phyloP scores from a whole-genome alignment of 37 sponge, comb jelly and placozoan species.

The Haliclona indistincta region DNA sequence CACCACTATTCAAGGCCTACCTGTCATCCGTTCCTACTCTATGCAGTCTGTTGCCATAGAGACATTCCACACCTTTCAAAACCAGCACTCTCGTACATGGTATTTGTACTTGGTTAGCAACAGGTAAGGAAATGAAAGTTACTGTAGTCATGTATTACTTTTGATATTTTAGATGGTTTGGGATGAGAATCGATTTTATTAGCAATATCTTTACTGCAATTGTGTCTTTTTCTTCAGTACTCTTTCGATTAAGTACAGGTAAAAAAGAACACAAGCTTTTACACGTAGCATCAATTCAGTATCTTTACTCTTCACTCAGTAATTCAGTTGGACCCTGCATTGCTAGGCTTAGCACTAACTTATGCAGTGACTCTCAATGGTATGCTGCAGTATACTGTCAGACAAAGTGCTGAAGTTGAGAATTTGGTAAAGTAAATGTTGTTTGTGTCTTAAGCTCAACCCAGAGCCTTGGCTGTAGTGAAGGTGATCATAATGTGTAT shows the following conservation, averaged over 20 bases:
- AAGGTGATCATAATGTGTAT: no score
- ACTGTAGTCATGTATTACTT: neutral
- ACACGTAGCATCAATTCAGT: no score
- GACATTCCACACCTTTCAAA: constrained; percentile 32
- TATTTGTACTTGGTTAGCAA: constrained; percentile 3
- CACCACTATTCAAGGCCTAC: constrained; percentile 44
- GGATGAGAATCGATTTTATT: constrained; percentile 40
- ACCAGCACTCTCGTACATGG: constrained; percentile 45
- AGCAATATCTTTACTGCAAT: neutral
- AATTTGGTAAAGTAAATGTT: no score
- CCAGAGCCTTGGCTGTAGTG: no score
- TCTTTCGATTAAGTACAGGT: constrained; percentile 33
- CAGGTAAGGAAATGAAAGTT: neutral
- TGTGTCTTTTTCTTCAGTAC: constrained; percentile 37
- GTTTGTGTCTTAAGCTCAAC: no score
- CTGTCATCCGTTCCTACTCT: constrained; percentile 47
- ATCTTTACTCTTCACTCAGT: no score
- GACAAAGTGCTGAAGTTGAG: constrained; percentile 85
- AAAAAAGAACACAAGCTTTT: no score
- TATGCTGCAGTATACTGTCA: constrained; percentile 74
- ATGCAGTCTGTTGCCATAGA: constrained; percentile 7
- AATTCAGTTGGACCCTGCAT: no score
- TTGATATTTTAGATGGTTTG: constrained; percentile 39
- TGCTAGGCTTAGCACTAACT: constrained; percentile 69
- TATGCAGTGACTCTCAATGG: constrained; percentile 72